Conservation (phyloP, 2,888 invertebrate genomes). For the Galeruca laticollis region DNA sequence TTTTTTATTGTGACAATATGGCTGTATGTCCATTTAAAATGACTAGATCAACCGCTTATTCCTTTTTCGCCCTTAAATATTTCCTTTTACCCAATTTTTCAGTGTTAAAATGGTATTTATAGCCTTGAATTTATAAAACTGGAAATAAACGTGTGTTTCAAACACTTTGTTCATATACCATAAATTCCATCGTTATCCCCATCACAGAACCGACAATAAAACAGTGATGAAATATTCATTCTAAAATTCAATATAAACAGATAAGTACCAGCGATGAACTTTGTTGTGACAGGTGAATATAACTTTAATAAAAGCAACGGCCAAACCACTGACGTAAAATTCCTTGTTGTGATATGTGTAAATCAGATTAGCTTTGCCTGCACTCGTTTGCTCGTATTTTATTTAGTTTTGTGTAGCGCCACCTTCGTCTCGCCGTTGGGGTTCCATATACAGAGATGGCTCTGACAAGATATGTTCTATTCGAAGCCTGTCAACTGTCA, state of each 20-base stretch:
- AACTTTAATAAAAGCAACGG: constrained; percentile 44
- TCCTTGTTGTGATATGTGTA: constrained; percentile 47
- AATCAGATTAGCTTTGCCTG: constrained; percentile 47
- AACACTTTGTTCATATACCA: background rate
- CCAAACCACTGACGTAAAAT: constrained; percentile 39
- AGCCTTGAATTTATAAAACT: too few relatives aligned
- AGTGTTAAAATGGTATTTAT: too few relatives aligned
- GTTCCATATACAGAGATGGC: constrained; percentile 42
- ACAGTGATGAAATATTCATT: constrained; percentile 21
- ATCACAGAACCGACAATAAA: constrained; percentile 18
- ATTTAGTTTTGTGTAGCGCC: constrained; percentile 47
- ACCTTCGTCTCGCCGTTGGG: constrained; percentile 47
- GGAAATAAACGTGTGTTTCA: background rate
- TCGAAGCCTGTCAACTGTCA: constrained; percentile 47
- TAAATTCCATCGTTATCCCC: constrained; percentile 8
- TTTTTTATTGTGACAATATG: too few relatives aligned
- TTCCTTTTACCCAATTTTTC: too few relatives aligned
- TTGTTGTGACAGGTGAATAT: constrained; percentile 44
- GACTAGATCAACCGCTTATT: too few relatives aligned
- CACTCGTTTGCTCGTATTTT: constrained; percentile 43
- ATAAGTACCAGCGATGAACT: constrained; percentile 39
- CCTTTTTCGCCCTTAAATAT: too few relatives aligned
- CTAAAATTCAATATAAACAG: constrained; percentile 41
- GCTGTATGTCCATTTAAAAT: too few relatives aligned
- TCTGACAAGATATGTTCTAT: constrained; percentile 40